Conservation (phyloP, 2,797 vertebrate species). For the Sebastes flavidus region DNA sequence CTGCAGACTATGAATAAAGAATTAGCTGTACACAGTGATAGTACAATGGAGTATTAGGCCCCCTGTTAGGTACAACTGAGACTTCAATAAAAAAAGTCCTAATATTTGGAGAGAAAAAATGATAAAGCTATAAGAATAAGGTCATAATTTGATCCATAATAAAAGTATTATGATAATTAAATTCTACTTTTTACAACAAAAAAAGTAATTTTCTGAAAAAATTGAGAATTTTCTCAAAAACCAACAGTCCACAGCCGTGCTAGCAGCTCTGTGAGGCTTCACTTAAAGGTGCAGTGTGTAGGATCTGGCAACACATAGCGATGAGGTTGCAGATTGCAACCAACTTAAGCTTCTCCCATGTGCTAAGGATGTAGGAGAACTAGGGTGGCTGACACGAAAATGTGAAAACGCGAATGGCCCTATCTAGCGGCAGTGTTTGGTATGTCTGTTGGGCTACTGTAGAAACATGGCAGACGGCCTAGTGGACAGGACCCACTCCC, state of each 20-base stretch:
- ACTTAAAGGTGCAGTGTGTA: too few species aligned
- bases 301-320: too few species aligned
- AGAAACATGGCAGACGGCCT: too few species aligned
- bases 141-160: not conserved
- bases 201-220: not conserved
- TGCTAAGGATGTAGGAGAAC: too few species aligned
- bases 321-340: too few species aligned
- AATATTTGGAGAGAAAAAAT: not conserved
- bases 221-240: not conserved
- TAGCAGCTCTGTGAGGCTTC: too few species aligned
- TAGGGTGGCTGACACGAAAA: too few species aligned
- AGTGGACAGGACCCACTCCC: too few species aligned
- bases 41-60: not conserved
- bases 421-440: too few species aligned
- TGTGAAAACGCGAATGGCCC: too few species aligned
- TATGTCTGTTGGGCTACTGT: too few species aligned
- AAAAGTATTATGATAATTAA: not conserved
- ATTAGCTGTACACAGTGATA: not conserved
- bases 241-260: not conserved
- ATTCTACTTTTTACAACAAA: not conserved
- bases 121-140: not conserved
- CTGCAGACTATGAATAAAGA: not conserved
- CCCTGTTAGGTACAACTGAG: not conserved
- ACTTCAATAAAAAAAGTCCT: not conserved
- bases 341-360: too few species aligned